Evolutionary conservation across 2,888 invertebrate genomes (phyloP).

Genomic region (Cheilosia soror): DNA sequence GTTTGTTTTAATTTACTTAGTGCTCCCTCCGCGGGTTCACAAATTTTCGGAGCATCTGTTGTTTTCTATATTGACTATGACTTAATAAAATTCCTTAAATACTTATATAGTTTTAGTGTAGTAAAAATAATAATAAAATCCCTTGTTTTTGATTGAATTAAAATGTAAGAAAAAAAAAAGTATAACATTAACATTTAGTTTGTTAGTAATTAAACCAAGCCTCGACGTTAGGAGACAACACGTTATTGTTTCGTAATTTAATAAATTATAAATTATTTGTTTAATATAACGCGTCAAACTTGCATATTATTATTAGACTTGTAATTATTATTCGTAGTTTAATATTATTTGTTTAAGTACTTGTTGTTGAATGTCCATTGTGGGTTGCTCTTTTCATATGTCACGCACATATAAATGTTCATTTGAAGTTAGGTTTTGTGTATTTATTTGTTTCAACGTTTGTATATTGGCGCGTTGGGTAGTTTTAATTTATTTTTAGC

Average conservation of each 20-base stretch:
- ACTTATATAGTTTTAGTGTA: slow-evolving; percentile 7
- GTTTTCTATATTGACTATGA: slow-evolving; percentile 17
- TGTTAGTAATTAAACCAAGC: slow-evolving; percentile 45
- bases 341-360: slow-evolving; percentile 62
- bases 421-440: slow-evolving; percentile 4
- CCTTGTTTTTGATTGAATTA: slow-evolving; percentile 61
- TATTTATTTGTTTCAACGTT: slow-evolving; percentile 26
- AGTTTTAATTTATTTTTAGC: slow-evolving; percentile 29
- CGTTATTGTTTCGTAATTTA: slow-evolving; percentile 6
- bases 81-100: slow-evolving; percentile 34
- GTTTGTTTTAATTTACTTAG: slow-evolving; percentile 8
- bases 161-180: slow-evolving; percentile 25
- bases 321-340: slow-evolving; percentile 10
- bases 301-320: slow-evolving; percentile 1
- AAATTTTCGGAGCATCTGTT: neutral
- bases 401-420: slow-evolving; percentile 28
- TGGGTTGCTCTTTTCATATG: slow-evolving; percentile 68
- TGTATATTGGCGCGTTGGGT: slow-evolving; percentile 20
- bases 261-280: slow-evolving; percentile 11
- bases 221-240: slow-evolving; percentile 54
- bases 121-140: slow-evolving; percentile 44
- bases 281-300: slow-evolving; percentile 19
- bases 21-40: neutral
- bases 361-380: slow-evolving; percentile 71
- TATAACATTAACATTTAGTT: slow-evolving; percentile 12